Evolutionary conservation across 2,113 vertebrate species (phyloP).

Genomic region (Bubo scandiacus): DNA sequence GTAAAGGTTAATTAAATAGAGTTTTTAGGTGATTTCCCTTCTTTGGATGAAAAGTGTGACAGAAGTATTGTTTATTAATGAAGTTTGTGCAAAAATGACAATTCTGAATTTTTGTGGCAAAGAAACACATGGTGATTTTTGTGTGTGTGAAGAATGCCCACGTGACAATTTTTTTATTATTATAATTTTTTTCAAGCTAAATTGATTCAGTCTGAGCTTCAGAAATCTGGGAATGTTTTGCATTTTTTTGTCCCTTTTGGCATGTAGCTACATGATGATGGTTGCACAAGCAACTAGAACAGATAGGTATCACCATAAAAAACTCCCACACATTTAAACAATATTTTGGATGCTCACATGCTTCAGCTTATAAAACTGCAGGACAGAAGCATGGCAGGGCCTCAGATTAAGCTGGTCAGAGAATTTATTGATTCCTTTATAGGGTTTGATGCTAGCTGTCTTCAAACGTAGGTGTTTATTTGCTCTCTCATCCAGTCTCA

Average conservation of each 20-base stretch:
- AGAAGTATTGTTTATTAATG: slow-evolving; percentile 50
- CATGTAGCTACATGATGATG: background rate
- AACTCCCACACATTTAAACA: background rate
- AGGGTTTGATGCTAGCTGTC: background rate
- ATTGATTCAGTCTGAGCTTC: background rate
- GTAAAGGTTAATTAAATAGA: slow-evolving; percentile 68
- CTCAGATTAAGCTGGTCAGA: background rate
- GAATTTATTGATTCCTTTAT: background rate
- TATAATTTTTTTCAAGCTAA: background rate
- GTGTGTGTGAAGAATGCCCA: background rate
- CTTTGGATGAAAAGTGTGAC: background rate
- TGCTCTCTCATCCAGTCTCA: background rate
- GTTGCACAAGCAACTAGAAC: background rate
- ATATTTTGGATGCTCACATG: background rate
- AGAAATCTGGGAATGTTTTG: background rate
- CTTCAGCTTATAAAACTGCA: background rate
- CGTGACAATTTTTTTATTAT: accelerated
- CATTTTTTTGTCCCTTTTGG: background rate
- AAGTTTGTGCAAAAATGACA: background rate
- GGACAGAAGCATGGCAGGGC: background rate
- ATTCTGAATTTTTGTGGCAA: background rate
- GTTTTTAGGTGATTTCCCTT: slow-evolving; percentile 59
- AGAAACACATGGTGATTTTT: background rate
- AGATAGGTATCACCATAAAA: background rate
- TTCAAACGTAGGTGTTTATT: background rate